Evolutionary conservation across 30 jellyfish, hydroid and myxozoan genomes (phyloP), one percentile per base, ranked within the genome.

Genomic region (Nemopilema nomurai): DNA sequence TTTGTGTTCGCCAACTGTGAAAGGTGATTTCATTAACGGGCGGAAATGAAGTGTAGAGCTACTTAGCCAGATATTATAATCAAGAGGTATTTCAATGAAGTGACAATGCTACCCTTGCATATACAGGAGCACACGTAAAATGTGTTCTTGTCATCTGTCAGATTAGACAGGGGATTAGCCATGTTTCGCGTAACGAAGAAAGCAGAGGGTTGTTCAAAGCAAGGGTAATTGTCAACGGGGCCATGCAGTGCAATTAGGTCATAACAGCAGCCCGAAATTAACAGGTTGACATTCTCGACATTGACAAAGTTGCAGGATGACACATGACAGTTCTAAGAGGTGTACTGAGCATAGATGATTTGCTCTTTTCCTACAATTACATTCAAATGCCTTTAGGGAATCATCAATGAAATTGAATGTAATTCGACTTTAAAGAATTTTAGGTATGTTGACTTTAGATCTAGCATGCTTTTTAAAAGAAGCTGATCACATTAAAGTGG

Each of bases 41-140:
- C 80, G 96, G 96, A 87, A 87, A 87, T 87, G 90, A 87, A 71
- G 88, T 77, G 96, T 79, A 78, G 80, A 72, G 67, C 70, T 84
- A 49, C 82, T 69, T 73, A 71, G 87, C 83, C 76, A 71, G 79
- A 41, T 71, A 72, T 62, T 66, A 83, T 64, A 79, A 83, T 71
- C 76, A 41, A 31, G 80, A 64, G 41, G 75, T 57, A 80, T 80
- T 41, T 22, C 71, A 68, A 80, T 29, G 16, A 50, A 80, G 89
- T 79, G 81, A 70, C 89, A 80, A 66, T 68, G 81, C 79, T 66
- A 16, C 21, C 57, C n/a, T 18, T 32, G 89, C 50, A 80, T 24
- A 64, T 51, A 80, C 57, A 66, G 79, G 76, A 65, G 62, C 65
- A 23, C 21, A 51, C 51, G 20, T 76, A 28, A 22, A 62, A n/a